Conservation (phyloP, 1,140 invertebrate genomes). For the Drosophila pseudoobscura region DNA sequence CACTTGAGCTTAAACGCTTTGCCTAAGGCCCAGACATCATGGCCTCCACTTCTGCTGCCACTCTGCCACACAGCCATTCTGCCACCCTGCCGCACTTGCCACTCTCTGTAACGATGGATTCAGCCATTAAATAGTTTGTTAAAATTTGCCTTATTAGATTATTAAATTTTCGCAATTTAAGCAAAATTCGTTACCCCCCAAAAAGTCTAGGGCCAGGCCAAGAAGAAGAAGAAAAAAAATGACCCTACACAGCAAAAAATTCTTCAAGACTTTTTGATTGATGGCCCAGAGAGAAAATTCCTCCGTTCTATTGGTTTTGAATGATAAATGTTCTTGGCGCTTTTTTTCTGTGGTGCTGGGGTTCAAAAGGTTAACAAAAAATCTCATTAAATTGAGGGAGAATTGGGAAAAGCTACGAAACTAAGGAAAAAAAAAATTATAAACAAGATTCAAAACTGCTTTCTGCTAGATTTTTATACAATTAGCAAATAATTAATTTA, state of each 20-base stretch:
- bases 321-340: slow-evolving; percentile 35
- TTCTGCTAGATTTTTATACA: too few species aligned
- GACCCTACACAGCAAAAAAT: slow-evolving; percentile 19
- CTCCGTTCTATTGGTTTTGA: slow-evolving; percentile 13
- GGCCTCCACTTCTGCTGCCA: not conserved
- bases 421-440: not conserved
- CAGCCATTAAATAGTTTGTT: slow-evolving; percentile 80
- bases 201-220: slow-evolving; percentile 44
- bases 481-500: not conserved
- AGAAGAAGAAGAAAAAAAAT: not conserved
- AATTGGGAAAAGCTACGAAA: not conserved
- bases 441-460: too few species aligned
- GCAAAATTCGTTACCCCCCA: slow-evolving; percentile 66
- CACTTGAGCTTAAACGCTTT: slow-evolving; percentile 70
- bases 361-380: slow-evolving; percentile 6
- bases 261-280: slow-evolving; percentile 23
- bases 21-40: slow-evolving; percentile 50
- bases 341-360: not conserved
- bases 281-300: slow-evolving; percentile 3
- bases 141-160: slow-evolving; percentile 81
- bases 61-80: not conserved
- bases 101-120: slow-evolving; percentile 29
- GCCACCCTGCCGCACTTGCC: slow-evolving; percentile 20
- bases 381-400: slow-evolving; percentile 28
- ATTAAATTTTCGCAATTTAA: slow-evolving; percentile 79